A percentile compares a stretch with the other conserved stretches of the same genome.
Conservation (phyloP, 2,113 vertebrate species). For the Lichenostomus cassidix region DNA sequence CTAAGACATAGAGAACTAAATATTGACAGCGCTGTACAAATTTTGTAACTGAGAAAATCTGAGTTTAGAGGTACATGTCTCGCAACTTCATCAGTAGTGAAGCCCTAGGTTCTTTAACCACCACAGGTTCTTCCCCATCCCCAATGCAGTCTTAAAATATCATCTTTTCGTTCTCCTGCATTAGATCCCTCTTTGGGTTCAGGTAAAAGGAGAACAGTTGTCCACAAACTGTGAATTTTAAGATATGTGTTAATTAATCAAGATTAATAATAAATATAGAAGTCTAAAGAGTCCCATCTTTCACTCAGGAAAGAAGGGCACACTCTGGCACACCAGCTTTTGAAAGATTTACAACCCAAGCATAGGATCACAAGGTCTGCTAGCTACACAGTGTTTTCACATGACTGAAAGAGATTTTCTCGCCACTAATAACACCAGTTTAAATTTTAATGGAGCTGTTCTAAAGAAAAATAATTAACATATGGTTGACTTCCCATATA, state of each 20-base stretch:
- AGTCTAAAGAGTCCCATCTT: background rate
- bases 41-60: background rate
- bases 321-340: background rate
- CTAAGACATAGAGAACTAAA: background rate
- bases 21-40: background rate
- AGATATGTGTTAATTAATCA: background rate
- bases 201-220: background rate
- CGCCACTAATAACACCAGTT: background rate
- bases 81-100: background rate
- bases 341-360: background rate
- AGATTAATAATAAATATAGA: background rate
- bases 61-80: background rate
- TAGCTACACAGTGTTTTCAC: background rate
- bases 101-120: background rate
- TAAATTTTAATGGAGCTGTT: slow-evolving; percentile 19
- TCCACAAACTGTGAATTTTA: background rate
- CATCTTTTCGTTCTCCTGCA: background rate
- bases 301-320: background rate
- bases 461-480: slow-evolving; percentile 46
- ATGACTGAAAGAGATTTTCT: background rate
- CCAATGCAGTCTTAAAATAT: background rate
- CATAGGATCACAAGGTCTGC: background rate
- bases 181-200: background rate
- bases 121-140: background rate
- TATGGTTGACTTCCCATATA: slow-evolving; percentile 31